Conservation (phyloP, 2,113 vertebrate species). For the Camelus dromedarius region DNA sequence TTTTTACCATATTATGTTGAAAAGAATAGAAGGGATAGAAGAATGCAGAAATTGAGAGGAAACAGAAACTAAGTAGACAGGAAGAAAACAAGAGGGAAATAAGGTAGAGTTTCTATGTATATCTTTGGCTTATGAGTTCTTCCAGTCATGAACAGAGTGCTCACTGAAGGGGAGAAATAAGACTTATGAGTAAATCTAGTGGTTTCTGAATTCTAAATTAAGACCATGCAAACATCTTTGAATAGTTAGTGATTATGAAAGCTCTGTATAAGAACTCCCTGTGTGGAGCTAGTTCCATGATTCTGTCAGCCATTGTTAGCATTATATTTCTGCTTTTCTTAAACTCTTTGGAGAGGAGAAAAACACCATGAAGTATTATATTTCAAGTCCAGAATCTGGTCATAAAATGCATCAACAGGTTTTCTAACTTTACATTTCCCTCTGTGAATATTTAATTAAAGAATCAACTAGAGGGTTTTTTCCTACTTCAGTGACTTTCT, state of each 20-base stretch:
- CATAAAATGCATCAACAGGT: slow-evolving; percentile 49
- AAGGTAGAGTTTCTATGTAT: not conserved
- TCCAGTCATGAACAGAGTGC: not conserved
- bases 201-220: not conserved
- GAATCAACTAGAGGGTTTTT: slow-evolving; percentile 16
- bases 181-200: not conserved
- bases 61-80: not conserved
- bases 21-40: not conserved
- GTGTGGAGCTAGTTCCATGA: not conserved
- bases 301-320: not conserved
- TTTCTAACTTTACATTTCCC: slow-evolving; percentile 44
- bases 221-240: not conserved
- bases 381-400: slow-evolving; percentile 61
- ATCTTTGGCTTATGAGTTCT: not conserved
- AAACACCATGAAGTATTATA: not conserved
- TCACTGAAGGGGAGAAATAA: not conserved
- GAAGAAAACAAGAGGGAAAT: not conserved
- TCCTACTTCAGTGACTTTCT: slow-evolving; percentile 28
- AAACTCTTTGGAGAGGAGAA: not conserved
- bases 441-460: slow-evolving; percentile 78
- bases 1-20: not conserved
- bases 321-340: not conserved
- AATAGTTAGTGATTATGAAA: not conserved
- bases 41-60: not conserved
- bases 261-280: not conserved